Evolutionary conservation across 2,113 vertebrate genomes (phyloP), one percentile per base, ranked within the genome.

Genomic region (Crotalus helleri): DNA sequence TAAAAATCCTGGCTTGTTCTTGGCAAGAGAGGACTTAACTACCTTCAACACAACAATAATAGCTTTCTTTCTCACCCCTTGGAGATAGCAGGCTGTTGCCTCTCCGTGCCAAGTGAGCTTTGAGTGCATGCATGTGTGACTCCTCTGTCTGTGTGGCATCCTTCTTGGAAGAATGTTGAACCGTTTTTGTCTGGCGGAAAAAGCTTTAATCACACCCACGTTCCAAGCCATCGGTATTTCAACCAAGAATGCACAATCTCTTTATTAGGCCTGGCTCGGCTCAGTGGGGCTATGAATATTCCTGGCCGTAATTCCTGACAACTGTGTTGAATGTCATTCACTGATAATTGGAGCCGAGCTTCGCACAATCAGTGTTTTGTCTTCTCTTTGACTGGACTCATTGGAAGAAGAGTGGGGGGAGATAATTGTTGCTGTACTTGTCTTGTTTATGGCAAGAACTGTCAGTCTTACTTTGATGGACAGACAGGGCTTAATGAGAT

Each of bases 391-490:
- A 93, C 81, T 89, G 54, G 88, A 90, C 87, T 74, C 69, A 57
- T 90, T 93, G 91, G 93, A 92, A 96, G 96, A 95, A 92, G 24
- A 17, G 29, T 91, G 95, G 93, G 26, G 19, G 3, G 29, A 49
- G 88, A 90, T 93, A 44, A 57, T 91, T n/a, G 74, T 90, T 92
- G 94, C 85, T 81, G 74, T 81, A 44, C 74, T 81, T 81, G 74
- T 81, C 74, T 88, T 61, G 46, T 87, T 92, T 91, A 81, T 94
- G 92, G 61, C 93, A 93, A 57, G 54, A 92, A 33, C 54, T 93
- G 86, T 61, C 51, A 92, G 26, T 55, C 54, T 54, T 89, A 81
- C 53, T 93, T 94, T 93, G 90, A 94, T 90, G 94, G 90, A 93
- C 93, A 93, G 69, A 91, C 44, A 46, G 89, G 74, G 81, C 4